These are phyloP conservation scores for Bovichtus diacanthus DNA, from an alignment of 2,797 vertebrate species.

Conservation along the genomic window DNA sequence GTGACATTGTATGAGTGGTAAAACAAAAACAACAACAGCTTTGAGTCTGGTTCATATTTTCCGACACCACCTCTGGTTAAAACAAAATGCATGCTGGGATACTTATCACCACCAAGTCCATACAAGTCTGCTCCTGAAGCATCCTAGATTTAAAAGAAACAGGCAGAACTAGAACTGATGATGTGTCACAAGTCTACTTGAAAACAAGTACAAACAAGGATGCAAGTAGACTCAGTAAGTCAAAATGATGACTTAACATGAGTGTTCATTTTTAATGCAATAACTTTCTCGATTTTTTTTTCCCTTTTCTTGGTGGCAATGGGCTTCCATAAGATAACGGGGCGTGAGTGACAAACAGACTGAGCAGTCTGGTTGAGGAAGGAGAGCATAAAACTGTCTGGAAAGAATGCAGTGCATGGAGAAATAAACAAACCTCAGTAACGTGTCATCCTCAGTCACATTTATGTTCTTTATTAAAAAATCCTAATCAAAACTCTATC, in stretches of 20 bases:
- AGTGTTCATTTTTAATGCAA: not conserved
- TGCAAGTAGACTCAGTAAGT: too few species aligned
- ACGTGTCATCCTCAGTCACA: not conserved
- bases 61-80: too few species aligned
- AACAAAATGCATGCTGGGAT: not conserved
- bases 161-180: not conserved
- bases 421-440: constrained; percentile 35
- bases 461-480: constrained; percentile 12
- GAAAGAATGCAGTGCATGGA: constrained; percentile 47
- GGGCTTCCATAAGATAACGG: constrained; percentile 41
- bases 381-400: constrained; percentile 38
- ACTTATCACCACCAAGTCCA: not conserved
- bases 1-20: too few species aligned
- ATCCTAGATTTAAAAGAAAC: not conserved
- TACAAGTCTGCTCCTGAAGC: not conserved
- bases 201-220: not conserved
- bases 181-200: not conserved
- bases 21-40: too few species aligned
- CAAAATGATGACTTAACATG: not conserved
- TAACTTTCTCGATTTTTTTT: not conserved
- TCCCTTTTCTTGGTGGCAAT: not conserved
- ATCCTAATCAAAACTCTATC: not conserved
- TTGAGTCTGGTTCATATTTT: too few species aligned
- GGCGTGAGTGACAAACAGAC: constrained; percentile 61
- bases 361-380: constrained; percentile 60